Conservation (phyloP, 2,113 vertebrate species). For the Entomyzon cyanotis region DNA sequence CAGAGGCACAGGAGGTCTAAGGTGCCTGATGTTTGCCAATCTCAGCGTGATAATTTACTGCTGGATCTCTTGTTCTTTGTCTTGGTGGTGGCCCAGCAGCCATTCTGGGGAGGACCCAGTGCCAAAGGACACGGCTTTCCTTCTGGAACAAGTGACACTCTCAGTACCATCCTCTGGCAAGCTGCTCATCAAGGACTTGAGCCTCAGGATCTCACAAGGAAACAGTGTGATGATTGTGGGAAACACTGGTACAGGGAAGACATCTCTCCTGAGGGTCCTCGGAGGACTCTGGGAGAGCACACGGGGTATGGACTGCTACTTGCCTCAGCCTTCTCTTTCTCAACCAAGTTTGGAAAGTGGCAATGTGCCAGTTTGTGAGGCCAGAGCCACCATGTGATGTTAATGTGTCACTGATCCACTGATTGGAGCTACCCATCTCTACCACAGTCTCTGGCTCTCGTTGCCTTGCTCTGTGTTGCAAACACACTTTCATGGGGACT, state of each 20-base stretch:
- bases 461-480: not conserved
- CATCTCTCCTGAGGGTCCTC: conserved; percentile 89
- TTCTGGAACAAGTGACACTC: conserved; percentile 83
- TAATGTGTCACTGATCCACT: not conserved
- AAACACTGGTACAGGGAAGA: conserved; percentile 95
- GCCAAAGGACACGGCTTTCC: conserved; percentile 81
- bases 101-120: conserved; percentile 35
- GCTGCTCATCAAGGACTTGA: conserved; percentile 88
- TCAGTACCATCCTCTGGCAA: conserved; percentile 82
- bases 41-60: not conserved
- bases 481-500: not conserved
- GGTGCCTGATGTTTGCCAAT: not conserved
- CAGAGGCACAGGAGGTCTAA: not conserved
- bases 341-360: not conserved
- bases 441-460: not conserved
- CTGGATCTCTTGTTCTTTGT: not conserved
- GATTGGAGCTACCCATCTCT: not conserved
- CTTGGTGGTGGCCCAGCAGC: conserved; percentile 56
- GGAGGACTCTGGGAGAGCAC: conserved; percentile 88
- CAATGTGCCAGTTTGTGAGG: not conserved
- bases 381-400: not conserved
- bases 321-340: not conserved
- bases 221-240: conserved; percentile 88
- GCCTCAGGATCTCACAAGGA: conserved; percentile 84
- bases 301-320: conserved; percentile 73